Percentiles rank a stretch among this genome's conserved stretches.
Conservation (phyloP, 2,888 invertebrate species). For the Pseudeuparius sepicola region DNA sequence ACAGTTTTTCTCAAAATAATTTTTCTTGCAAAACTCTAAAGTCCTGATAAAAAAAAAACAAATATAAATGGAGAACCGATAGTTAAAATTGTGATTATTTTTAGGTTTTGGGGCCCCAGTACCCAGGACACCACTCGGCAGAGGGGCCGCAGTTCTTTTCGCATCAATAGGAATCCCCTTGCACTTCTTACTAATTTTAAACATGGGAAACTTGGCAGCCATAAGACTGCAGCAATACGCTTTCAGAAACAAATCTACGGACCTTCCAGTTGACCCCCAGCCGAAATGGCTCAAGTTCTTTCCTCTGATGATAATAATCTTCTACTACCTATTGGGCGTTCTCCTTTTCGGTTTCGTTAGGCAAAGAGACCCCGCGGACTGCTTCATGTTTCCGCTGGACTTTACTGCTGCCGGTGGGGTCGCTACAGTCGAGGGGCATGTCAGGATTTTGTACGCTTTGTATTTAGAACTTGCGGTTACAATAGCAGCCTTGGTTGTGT, state of each 20-base stretch:
- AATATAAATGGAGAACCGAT: no score
- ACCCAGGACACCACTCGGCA: constrained; percentile 53
- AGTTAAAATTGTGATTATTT: constrained; percentile 16
- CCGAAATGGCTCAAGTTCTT: constrained; percentile 38
- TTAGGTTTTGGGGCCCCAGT: constrained; percentile 64
- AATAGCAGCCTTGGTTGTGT: constrained; percentile 50
- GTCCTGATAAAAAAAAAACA: no score
- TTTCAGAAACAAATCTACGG: constrained; percentile 27
- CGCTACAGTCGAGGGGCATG: constrained; percentile 46
- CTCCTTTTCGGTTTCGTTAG: constrained; percentile 51
- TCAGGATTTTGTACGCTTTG: constrained; percentile 53
- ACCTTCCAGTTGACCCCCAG: constrained; percentile 27
- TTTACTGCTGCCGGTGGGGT: constrained; percentile 62
- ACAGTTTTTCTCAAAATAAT: no score
- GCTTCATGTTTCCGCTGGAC: constrained; percentile 56
- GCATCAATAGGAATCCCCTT: constrained; percentile 56
- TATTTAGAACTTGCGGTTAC: constrained; percentile 60
- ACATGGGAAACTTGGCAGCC: constrained; percentile 44
- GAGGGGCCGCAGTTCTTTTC: constrained; percentile 52
- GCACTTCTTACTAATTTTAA: constrained; percentile 52
- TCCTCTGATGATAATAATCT: constrained; percentile 37
- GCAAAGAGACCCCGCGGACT: constrained; percentile 42
- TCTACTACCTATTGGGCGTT: constrained; percentile 52
- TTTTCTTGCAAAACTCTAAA: no score
- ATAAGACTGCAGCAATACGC: constrained; percentile 41